Evolutionary conservation across 1,140 invertebrate species (phyloP), one percentile per base, ranked within the genome.

Genomic region (Drosophila carrolli): DNA sequence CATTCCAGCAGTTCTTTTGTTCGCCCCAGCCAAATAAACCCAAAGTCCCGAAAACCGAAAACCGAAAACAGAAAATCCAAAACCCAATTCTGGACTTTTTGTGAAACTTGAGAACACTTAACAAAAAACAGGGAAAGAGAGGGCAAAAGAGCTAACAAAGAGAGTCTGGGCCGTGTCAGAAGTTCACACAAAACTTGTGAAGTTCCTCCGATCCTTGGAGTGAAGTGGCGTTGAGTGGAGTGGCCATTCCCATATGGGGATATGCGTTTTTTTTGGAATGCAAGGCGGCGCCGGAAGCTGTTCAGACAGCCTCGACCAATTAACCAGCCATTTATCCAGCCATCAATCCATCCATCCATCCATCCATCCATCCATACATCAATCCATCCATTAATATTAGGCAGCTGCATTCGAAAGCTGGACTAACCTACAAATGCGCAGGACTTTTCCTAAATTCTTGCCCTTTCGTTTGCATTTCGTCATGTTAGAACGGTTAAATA

Each of bases 111-210:
- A 83, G 78, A 83, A 83, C 81, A 84, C 81, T 83, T 75, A 61
- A 67, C 47, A 77, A 66, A 66, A 55, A 27, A 23, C 2, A 23
- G 38, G 41, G 19, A 14, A 11, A 62, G 40, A 29, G 23, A 14
- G 29, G 32, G 9, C 29, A n/a, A 29, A 19, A 29, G 19, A 55
- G 63, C 48, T 7, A 13, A 44, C 32, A 54, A 40, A 54, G 48
- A 57, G 44, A 46, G 68, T 58, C 65, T 50, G 44, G 53, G 40
- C 57, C 83, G 81, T 86, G 81, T 82, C 82, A 82, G 78, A 68
- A 88, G 71, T 85, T 85, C 81, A 86, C 81, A 85, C 81, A 85
- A 82, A 86, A 88, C 82, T 85, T 88, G 81, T 85, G 81, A 85
- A 85, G 73, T 85, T 77, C 41, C 78, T 63, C 37, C 66, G 68